A percentile compares a stretch with the other conserved stretches of the same genome.
phyloP scores from a whole-genome alignment of 2,888 invertebrate species.

The Lepidonotus clava region DNA sequence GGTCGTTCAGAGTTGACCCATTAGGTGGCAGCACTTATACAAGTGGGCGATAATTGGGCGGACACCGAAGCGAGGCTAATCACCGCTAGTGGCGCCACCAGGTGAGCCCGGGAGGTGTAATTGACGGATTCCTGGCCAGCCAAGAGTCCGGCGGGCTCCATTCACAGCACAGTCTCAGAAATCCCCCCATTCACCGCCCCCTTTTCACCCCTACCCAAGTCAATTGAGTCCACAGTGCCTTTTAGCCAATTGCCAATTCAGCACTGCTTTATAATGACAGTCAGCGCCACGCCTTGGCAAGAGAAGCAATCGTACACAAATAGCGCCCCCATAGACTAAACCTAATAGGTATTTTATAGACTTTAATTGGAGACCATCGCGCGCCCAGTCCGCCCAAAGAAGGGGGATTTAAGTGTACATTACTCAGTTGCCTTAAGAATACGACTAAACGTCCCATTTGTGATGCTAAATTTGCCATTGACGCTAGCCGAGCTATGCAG shows the following conservation, averaged over 20 bases:
- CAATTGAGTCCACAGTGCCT: too few species aligned
- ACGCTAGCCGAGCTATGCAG: background rate
- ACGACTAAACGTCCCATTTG: conserved; percentile 34
- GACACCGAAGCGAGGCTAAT: conserved; percentile 3
- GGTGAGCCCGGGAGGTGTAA: too few species aligned
- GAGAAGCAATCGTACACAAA: conserved; percentile 30
- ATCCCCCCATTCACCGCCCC: too few species aligned
- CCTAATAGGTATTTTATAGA: conserved; percentile 53
- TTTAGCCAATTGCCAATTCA: conserved; percentile 10
- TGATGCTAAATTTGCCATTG: conserved; percentile 35
- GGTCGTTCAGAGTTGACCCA: conserved; percentile 28
- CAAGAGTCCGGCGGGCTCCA: too few species aligned
- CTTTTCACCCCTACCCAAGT: too few species aligned
- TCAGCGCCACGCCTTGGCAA: background rate
- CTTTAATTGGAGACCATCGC: conserved; percentile 38
- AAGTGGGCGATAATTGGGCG: conserved; percentile 49
- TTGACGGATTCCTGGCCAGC: too few species aligned
- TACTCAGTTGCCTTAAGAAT: background rate
- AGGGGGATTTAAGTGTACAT: conserved; percentile 28
- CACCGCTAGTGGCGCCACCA: conserved; percentile 38
- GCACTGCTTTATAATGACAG: conserved; percentile 46
- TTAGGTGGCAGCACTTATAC: conserved; percentile 52
- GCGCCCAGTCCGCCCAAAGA: background rate
- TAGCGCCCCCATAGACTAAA: conserved; percentile 39
- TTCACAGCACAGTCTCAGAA: too few species aligned